Conservation (phyloP, 2,888 invertebrate genomes). For the Trileptium ribeirensis region DNA sequence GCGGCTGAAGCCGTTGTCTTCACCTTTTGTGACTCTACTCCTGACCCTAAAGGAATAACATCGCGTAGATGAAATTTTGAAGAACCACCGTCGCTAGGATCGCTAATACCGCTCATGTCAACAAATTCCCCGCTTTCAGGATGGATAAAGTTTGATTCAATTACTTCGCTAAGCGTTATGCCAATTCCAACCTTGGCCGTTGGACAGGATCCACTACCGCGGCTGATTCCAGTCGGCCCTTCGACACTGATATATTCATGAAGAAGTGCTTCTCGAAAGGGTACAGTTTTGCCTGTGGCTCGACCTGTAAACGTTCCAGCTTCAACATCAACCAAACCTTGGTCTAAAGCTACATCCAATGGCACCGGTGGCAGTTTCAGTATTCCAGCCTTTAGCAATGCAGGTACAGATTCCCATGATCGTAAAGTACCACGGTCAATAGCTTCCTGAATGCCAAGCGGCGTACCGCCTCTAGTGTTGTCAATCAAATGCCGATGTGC, state of each 20-base stretch:
- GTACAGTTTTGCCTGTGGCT: constrained; percentile 48
- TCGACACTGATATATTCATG: constrained; percentile 44
- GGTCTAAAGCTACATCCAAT: constrained; percentile 52
- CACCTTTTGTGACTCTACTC: constrained; percentile 57
- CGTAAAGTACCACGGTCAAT: constrained; percentile 54
- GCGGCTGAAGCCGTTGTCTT: constrained; percentile 57
- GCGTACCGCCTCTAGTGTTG: constrained; percentile 67
- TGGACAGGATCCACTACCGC: constrained; percentile 30
- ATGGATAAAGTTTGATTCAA: constrained; percentile 75
- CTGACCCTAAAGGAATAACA: constrained; percentile 71
- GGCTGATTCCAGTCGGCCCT: background rate
- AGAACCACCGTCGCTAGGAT: constrained; percentile 61
- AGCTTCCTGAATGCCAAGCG: constrained; percentile 53
- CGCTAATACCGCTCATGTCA: constrained; percentile 57
- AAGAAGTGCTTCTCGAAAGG: constrained; percentile 55
- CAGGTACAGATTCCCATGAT: constrained; percentile 52
- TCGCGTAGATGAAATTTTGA: constrained; percentile 72
- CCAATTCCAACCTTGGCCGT: constrained; percentile 39
- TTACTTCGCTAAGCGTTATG: constrained; percentile 74
- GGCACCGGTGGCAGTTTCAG: constrained; percentile 52
- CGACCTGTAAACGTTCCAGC: constrained; percentile 54
- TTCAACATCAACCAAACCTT: constrained; percentile 52
- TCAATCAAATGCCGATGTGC: constrained; percentile 69
- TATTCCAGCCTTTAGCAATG: constrained; percentile 49
- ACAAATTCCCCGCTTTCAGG: constrained; percentile 68